Evolutionary conservation across 2,888 invertebrate genomes (phyloP).

Genomic region (Schrankia costaestrigalis): DNA sequence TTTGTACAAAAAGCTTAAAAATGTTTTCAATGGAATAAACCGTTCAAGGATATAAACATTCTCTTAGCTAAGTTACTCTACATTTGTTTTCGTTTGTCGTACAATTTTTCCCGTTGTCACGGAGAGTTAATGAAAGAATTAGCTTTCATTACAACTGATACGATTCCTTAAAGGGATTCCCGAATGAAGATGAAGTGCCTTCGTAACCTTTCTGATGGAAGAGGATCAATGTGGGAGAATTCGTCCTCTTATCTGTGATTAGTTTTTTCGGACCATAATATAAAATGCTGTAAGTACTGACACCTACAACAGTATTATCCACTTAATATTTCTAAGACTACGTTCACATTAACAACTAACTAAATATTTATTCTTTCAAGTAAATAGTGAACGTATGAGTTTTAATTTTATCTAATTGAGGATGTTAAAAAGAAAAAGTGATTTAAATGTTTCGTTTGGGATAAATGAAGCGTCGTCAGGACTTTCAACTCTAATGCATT

Average conservation of each 20-base stretch:
- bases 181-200: slow-evolving; percentile 76
- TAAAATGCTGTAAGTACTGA: slow-evolving; percentile 46
- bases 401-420: slow-evolving; percentile 14
- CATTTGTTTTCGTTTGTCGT: slow-evolving; percentile 67
- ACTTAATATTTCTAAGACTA: slow-evolving; percentile 4
- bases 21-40: too few relatives aligned
- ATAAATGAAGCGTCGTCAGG: slow-evolving; percentile 34
- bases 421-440: slow-evolving; percentile 26
- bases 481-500: slow-evolving; percentile 67
- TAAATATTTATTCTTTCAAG: background rate
- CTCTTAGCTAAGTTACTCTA: slow-evolving; percentile 22
- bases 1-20: too few relatives aligned
- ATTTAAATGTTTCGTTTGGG: slow-evolving; percentile 21
- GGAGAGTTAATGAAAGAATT: slow-evolving; percentile 79
- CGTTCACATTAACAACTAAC: background rate
- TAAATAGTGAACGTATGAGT: slow-evolving; percentile 7
- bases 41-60: slow-evolving; percentile 25
- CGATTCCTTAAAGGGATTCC: slow-evolving; percentile 78
- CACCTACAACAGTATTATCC: slow-evolving; percentile 5
- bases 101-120: slow-evolving; percentile 76
- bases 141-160: slow-evolving; percentile 79
- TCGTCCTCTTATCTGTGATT: slow-evolving; percentile 66
- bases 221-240: slow-evolving; percentile 60
- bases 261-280: slow-evolving; percentile 60
- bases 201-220: slow-evolving; percentile 66